Conservation (phyloP, 1,140 invertebrate genomes). For the Drosophila insularis region DNA sequence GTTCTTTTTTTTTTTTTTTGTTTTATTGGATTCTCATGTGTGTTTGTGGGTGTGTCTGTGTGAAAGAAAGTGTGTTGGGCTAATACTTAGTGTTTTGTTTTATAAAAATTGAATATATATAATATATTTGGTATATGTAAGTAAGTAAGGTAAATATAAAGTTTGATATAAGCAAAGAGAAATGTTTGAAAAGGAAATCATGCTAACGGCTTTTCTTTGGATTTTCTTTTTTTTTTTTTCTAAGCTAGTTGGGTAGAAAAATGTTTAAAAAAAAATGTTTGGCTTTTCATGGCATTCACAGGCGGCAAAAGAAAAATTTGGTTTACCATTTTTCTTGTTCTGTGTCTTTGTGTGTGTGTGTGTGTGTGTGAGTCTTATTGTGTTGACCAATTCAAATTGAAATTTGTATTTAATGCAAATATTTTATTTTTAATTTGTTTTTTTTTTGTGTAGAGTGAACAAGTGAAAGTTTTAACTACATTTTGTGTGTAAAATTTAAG, state of each 20-base stretch:
- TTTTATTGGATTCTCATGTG: constrained; percentile 39
- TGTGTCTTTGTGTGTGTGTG: constrained; percentile 32
- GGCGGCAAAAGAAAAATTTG: constrained; percentile 26
- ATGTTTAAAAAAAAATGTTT: constrained; percentile 11
- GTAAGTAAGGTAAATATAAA: constrained; percentile 1
- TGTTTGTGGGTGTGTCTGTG: constrained; percentile 23
- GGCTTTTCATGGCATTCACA: constrained; percentile 41
- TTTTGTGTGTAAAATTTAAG: constrained; percentile 17
- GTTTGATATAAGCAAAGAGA: constrained; percentile 23
- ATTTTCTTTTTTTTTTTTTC: constrained; percentile 9
- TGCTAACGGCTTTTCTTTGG: background rate
- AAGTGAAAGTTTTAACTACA: background rate
- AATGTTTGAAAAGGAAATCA: background rate
- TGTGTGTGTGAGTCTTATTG: constrained; percentile 31
- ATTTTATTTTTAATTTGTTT: constrained; percentile 29
- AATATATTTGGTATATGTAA: background rate
- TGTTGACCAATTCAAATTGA: constrained; percentile 56
- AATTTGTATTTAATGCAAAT: constrained; percentile 42
- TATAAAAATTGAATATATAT: constrained; percentile 6
- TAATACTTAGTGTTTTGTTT: constrained; percentile 50
- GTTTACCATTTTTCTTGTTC: background rate
- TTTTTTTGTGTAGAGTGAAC: constrained; percentile 19
- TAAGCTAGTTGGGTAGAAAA: constrained; percentile 18
- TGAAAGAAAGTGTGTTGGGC: constrained; percentile 7
- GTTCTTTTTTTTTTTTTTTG: constrained; percentile 30